These are phyloP conservation scores for Heliocidaris tuberculata DNA, from an alignment of 35 echinoderm and acorn worm species.

Conservation along the genomic window DNA sequence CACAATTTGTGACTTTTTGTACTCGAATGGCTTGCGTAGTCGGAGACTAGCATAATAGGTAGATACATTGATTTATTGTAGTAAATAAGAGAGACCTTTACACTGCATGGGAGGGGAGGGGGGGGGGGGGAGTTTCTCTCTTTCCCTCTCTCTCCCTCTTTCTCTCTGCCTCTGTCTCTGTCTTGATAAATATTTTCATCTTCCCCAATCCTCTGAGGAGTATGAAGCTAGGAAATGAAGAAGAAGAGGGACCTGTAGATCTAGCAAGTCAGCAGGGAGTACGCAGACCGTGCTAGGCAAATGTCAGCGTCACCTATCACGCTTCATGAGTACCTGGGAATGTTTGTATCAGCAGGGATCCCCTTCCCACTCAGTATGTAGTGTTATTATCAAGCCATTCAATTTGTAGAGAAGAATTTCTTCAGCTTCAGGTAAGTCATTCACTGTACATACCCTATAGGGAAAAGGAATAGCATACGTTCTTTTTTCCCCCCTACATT, in stretches of 20 bases:
- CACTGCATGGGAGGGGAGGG: neutral
- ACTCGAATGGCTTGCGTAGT: too few species aligned
- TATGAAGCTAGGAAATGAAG: neutral
- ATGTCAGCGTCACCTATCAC: neutral
- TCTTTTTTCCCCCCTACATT: too few species aligned
- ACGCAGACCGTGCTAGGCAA: neutral
- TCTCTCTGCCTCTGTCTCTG: neutral
- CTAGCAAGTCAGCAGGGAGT: neutral
- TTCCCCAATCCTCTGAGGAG: neutral
- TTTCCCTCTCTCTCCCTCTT: too few species aligned
- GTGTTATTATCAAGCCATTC: neutral
- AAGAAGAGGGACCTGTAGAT: neutral
- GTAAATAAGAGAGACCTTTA: too few species aligned
- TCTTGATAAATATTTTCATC: neutral
- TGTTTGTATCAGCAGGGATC: neutral
- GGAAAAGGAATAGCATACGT: neutral
- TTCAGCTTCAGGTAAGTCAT: neutral
- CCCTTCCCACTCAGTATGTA: neutral
- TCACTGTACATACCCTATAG: neutral
- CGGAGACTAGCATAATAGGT: too few species aligned
- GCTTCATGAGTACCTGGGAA: neutral
- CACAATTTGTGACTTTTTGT: too few species aligned
- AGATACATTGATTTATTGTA: too few species aligned
- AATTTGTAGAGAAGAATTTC: neutral
- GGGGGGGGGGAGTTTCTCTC: neutral